Percentiles rank a stretch among this genome's conserved stretches.
Conservation (phyloP, 1,140 invertebrate genomes). For the Zaprionus taronus region DNA sequence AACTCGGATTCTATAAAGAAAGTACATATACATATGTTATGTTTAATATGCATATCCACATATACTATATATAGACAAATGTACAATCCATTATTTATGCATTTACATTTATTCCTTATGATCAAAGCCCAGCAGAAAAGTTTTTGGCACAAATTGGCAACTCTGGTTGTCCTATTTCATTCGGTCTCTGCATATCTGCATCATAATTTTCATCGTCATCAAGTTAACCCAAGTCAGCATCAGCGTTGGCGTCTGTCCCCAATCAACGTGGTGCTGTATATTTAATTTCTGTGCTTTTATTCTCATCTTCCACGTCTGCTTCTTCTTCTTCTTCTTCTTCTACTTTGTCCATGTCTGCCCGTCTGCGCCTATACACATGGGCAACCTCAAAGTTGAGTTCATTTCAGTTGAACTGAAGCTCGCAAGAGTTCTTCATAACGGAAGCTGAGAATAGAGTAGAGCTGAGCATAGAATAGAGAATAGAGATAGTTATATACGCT, state of each 20-base stretch:
- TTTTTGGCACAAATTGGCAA: background rate
- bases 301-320: conserved; percentile 2
- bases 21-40: too few relatives aligned
- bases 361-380: background rate
- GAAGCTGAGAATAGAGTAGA: conserved; percentile 32
- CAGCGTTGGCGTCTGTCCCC: conserved; percentile 30
- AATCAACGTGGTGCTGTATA: conserved; percentile 39
- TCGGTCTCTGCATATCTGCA: conserved; percentile 1
- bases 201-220: conserved; percentile 11
- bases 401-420: background rate
- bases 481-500: background rate
- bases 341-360: background rate
- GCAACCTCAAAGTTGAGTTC: conserved; percentile 13
- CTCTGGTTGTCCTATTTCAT: background rate
- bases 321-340: background rate
- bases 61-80: background rate
- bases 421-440: conserved; percentile 38
- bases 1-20: background rate
- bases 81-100: background rate
- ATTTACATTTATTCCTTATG: background rate
- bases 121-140: background rate
- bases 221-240: conserved; percentile 7
- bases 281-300: conserved; percentile 37
- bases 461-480: background rate
- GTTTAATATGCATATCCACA: background rate